Evolutionary conservation across 2,888 invertebrate genomes (phyloP).

Genomic region (Monochamus alternatus): DNA sequence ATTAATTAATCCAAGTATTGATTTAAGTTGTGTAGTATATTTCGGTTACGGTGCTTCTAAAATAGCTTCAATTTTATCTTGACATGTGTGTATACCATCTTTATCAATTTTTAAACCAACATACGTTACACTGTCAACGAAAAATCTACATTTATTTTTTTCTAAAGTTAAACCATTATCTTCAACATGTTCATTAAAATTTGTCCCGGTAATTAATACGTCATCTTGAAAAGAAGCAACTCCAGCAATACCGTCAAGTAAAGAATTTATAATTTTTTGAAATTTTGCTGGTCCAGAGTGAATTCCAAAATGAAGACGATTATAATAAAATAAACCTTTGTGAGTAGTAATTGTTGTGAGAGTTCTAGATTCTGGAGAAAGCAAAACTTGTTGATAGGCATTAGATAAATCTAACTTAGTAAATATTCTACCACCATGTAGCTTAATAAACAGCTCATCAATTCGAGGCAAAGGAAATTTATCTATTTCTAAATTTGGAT

Average conservation of each 20-base stretch:
- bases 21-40: conserved; percentile 41
- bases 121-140: background rate
- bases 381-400: conserved; percentile 21
- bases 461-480: conserved; percentile 9
- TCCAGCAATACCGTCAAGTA: conserved; percentile 23
- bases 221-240: conserved; percentile 29
- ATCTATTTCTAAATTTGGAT: background rate
- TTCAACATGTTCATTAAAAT: too few relatives aligned
- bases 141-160: too few relatives aligned
- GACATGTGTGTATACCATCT: conserved; percentile 31
- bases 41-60: conserved; percentile 34
- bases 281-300: conserved; percentile 20
- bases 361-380: conserved; percentile 20
- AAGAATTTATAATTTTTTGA: conserved; percentile 30
- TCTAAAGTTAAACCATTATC: too few relatives aligned
- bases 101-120: conserved; percentile 32
- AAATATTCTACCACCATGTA: background rate
- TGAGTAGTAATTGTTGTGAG: conserved; percentile 1
- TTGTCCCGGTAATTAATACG: background rate
- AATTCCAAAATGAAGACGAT: conserved; percentile 10
- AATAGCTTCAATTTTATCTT: conserved; percentile 36
- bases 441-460: background rate
- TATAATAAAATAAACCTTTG: conserved; percentile 25
- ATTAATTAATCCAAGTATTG: conserved; percentile 46
- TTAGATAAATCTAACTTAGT: background rate